Base-by-base conservation (phyloP, 2,888 invertebrate genomes). In the Agonopterix heracliana region DNA sequence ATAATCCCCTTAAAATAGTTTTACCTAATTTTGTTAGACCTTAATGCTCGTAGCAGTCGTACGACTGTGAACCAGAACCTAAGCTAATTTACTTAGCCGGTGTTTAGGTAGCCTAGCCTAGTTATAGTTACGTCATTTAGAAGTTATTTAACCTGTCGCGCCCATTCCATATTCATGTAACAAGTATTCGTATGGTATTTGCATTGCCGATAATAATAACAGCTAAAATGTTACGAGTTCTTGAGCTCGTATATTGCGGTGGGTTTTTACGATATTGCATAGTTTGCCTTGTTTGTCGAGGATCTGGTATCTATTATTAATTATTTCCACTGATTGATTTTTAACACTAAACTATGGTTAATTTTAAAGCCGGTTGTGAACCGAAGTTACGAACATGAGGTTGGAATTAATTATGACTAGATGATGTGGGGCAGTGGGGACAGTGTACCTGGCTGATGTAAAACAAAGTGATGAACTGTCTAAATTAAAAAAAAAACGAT, bases 61-160 rank as follows among this genome's bases (percentile, higher is more conserved):
- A 26, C 5, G 26, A 26, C 26, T 26, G 26, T 26, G 26, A 26
- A 26, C 26, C 5, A 26, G 5, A 26, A 26, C 38, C 38, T 35
- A 36, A 45, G 45, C 14, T 45, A 45, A 45, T 45, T 45, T 36
- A 45, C 38, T 36, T 11, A 38, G 36, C 8, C 36, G 36, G 38
- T 38, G 38, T 38, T 38, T 9, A 38, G 38, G 10, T 38, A 38
- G 26, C 26, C 26, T 26, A 26, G 26, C 26, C 26, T 26, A 26
- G 11, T 38, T 11, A n/a, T 38, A 41, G 41, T 52, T 52, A 49
- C 52, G 52, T 52, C 49, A 52, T 48, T 49, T 40, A 36, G 17
- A 41, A 48, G 52, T 49, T 49, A 52, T 52, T 51, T 51, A 48
- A 52, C 52, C 52, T 52, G 52, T 52, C 52, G 52, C 47, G 46